phyloP scores from a whole-genome alignment of 2,113 vertebrate genomes.

The Lamprotornis superbus region DNA sequence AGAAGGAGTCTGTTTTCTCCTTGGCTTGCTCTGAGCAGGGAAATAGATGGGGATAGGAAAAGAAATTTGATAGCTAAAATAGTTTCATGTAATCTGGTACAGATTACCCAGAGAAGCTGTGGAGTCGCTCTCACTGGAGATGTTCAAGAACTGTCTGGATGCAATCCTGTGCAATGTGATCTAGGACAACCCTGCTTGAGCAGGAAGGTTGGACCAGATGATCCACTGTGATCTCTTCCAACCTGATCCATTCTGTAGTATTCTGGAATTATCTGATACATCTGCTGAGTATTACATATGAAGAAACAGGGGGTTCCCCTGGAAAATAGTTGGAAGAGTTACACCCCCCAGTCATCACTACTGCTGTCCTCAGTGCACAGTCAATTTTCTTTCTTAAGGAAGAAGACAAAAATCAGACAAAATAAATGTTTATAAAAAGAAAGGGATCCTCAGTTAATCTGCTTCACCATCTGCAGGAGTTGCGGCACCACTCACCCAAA shows the following conservation, averaged over 20 bases:
- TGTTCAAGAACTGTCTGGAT: background rate
- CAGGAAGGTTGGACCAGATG: background rate
- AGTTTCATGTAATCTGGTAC: background rate
- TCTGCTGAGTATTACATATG: background rate
- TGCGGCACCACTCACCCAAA: fast-evolving
- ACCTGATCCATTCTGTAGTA: background rate
- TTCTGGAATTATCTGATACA: background rate
- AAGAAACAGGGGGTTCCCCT: background rate
- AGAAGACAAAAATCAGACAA: background rate
- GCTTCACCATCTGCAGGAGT: background rate
- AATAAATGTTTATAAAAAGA: background rate
- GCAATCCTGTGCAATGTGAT: background rate
- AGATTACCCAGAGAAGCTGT: background rate
- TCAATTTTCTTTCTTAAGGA: background rate
- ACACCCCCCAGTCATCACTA: background rate
- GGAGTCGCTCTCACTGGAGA: background rate
- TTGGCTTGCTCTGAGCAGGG: background rate
- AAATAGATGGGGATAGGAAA: background rate
- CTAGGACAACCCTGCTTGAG: background rate
- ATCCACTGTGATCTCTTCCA: background rate
- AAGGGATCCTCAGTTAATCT: background rate
- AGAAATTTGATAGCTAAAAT: background rate
- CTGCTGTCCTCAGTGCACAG: background rate
- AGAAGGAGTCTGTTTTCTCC: background rate
- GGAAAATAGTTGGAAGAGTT: background rate